These are phyloP conservation scores for Euglossa dilemma DNA, from an alignment of 1,140 invertebrate species.

Conservation along the genomic window DNA sequence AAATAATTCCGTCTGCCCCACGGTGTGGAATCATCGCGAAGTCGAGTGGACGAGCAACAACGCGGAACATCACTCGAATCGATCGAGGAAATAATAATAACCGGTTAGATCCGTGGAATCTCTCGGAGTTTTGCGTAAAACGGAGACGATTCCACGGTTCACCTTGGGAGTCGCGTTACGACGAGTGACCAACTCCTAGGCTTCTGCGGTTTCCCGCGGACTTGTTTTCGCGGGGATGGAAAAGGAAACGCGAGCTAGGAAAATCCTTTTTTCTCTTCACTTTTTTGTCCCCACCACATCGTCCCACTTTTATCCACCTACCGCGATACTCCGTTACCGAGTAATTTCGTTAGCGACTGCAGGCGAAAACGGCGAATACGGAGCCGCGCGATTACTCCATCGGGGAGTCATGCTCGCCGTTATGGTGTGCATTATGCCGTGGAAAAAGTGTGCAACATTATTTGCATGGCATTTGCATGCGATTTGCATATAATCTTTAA, in stretches of 20 bases:
- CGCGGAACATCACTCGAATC: background rate
- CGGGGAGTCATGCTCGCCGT: slow-evolving; percentile 1
- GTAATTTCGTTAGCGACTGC: slow-evolving; percentile 29
- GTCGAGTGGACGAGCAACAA: slow-evolving; percentile 5
- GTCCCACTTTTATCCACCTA: no score
- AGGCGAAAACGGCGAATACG: background rate
- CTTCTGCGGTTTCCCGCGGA: background rate
- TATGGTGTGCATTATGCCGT: slow-evolving; percentile 20
- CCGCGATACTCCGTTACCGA: background rate
- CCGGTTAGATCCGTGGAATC: slow-evolving; percentile 36
- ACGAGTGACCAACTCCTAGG: background rate
- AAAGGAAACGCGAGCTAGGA: no score
- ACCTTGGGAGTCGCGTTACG: slow-evolving; percentile 57
- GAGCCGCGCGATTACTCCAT: slow-evolving; percentile 4
- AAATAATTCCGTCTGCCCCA: no score
- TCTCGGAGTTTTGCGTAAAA: slow-evolving; percentile 46
- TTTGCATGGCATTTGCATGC: slow-evolving; percentile 41
- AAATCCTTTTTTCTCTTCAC: no score
- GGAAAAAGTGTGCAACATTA: slow-evolving; percentile 38
- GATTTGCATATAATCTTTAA: slow-evolving; percentile 49
- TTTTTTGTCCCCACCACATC: no score
- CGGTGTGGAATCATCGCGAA: slow-evolving; percentile 1
- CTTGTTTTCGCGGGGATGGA: background rate
- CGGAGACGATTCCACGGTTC: slow-evolving; percentile 27
- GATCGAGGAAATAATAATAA: slow-evolving; percentile 52